Base-by-base conservation (phyloP, 2,113 vertebrate species). In the Caranx ignobilis region DNA sequence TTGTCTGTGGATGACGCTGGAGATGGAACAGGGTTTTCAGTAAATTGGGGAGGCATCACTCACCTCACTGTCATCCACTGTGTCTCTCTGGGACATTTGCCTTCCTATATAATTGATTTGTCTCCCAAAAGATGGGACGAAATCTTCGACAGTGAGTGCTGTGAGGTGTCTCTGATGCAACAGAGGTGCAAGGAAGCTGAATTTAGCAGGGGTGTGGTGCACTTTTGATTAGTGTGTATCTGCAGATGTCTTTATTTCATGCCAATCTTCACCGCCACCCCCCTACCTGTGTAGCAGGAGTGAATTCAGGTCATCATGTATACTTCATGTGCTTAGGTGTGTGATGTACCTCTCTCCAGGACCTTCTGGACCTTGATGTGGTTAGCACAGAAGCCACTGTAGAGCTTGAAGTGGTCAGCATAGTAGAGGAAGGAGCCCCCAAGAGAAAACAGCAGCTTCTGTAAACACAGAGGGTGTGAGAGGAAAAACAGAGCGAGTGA, bases 341-440 rank as follows among this genome's bases (percentile, higher is more conserved):
- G 16, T 71, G 31, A n/a, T 2, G 21, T 96, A 99, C 98, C 98
- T 97, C 96, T 95, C 90, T 99, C 97, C 12, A 99, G 96, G 91
- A 99, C 97, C 91, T 99, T 98, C 93, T 99, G 98, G 74, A 99
- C 97, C 93, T 99, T 99, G 89, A 97, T 98, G 90, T 99, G 98
- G 87, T 99, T 99, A 47, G 98, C 97, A 47, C 98, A 99, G 92
- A 99, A 99, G 64, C 98, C 98, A 18, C 98, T 99, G 94, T 99
- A 99, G 48, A 99, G 95, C 90, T 99, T 99, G 89, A 99, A 99
- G 92, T 99, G 98, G 92, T 99, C 98, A 0, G 98, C 97, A 0
- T 99, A 99, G 92, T 99, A 99, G 34, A 99, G 96, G 85, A 99
- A 99, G 0, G 98, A 99, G 19, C 97, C 97, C 77, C 98, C 98